These are phyloP conservation scores for Tychaedon coryphoeus DNA, from an alignment of 2,113 vertebrate genomes.

Conservation along the genomic window DNA sequence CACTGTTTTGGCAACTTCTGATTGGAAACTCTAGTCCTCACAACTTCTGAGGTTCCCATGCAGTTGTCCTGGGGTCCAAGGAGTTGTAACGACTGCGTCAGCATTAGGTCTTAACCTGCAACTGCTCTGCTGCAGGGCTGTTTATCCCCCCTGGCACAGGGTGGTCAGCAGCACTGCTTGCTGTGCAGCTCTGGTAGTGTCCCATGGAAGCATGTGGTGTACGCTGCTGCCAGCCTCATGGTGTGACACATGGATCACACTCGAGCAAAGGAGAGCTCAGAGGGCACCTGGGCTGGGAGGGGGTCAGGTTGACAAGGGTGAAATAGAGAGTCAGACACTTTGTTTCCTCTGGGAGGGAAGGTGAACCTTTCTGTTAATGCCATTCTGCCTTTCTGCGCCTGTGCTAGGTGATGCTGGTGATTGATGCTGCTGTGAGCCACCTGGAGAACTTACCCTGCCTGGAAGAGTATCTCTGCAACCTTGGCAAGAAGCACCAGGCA, in stretches of 20 bases:
- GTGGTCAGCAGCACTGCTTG: neutral
- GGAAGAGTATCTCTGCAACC: slow-evolving; percentile 86
- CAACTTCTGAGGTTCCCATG: neutral
- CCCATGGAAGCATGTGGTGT: neutral
- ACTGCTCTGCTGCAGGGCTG: neutral
- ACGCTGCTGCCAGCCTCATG: neutral
- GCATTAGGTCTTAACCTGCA: neutral
- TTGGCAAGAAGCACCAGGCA: slow-evolving; percentile 89
- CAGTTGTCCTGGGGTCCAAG: neutral
- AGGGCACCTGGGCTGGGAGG: neutral
- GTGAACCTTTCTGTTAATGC: neutral
- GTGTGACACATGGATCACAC: accelerated
- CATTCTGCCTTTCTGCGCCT: neutral
- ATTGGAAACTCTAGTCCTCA: neutral
- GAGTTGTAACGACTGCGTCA: neutral
- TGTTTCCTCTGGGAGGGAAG: neutral
- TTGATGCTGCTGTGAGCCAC: slow-evolving; percentile 89
- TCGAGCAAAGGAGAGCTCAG: neutral
- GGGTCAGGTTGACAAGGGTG: neutral
- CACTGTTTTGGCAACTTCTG: neutral
- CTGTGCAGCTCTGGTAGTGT: neutral
- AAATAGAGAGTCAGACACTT: neutral
- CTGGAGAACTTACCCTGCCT: slow-evolving; percentile 87
- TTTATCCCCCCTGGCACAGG: neutral
- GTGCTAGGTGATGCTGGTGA: slow-evolving; percentile 91